These are phyloP conservation scores for Rhombomys opimus DNA, from an alignment of 2,113 vertebrate genomes.

Conservation along the genomic window DNA sequence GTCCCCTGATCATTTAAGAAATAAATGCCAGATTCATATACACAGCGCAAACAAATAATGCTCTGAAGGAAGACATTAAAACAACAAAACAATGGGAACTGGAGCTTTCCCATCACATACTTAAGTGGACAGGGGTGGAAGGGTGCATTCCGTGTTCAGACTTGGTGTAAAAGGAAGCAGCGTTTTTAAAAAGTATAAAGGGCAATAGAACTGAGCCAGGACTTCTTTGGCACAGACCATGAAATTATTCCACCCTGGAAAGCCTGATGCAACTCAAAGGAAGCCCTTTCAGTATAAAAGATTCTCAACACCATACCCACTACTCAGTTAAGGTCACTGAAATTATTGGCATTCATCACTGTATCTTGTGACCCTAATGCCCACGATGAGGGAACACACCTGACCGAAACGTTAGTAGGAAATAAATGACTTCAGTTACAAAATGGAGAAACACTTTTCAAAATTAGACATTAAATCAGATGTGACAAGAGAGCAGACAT, in stretches of 20 bases:
- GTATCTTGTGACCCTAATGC: not conserved
- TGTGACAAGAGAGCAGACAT: not conserved
- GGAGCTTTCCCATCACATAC: not conserved
- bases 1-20: not conserved
- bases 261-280: not conserved
- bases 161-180: not conserved
- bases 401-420: not conserved
- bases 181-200: not conserved
- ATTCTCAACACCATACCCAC: not conserved
- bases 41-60: not conserved
- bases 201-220: not conserved
- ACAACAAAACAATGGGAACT: not conserved
- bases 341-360: not conserved
- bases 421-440: slow-evolving; percentile 38
- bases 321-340: slow-evolving; percentile 21
- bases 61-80: slow-evolving; percentile 38
- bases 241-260: not conserved
- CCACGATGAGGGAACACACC: not conserved
- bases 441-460: slow-evolving; percentile 34
- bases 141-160: not conserved
- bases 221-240: not conserved
- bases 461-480: slow-evolving; percentile 30
- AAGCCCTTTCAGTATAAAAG: not conserved
- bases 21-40: not conserved
- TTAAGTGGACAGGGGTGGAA: not conserved